Percentiles rank a stretch among this genome's conserved stretches.
Conservation (phyloP, 2,113 vertebrate species). For the Paedocypris sp. region DNA sequence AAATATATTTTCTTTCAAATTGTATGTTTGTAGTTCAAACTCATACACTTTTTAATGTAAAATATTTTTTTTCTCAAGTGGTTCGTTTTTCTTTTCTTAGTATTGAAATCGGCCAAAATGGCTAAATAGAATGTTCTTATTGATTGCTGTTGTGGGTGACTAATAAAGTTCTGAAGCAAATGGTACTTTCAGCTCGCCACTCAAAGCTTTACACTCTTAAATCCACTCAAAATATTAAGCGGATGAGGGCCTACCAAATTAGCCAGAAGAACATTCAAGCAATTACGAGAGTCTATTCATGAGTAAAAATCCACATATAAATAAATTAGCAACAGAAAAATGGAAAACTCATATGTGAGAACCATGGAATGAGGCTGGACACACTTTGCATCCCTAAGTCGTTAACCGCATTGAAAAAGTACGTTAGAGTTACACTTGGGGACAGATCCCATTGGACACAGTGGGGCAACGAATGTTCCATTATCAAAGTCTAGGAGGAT, state of each 20-base stretch:
- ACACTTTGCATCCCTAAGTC: conserved; percentile 48
- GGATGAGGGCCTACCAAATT: conserved; percentile 36
- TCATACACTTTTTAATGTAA: too few relatives aligned
- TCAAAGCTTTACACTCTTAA: conserved; percentile 12
- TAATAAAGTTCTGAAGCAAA: conserved; percentile 8
- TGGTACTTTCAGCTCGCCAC: conserved; percentile 13
- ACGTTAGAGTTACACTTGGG: conserved; percentile 22
- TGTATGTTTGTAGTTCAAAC: too few relatives aligned
- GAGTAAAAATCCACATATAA: conserved; percentile 50
- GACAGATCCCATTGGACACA: conserved; percentile 19
- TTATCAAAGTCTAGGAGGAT: conserved; percentile 47
- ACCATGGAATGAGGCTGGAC: conserved; percentile 24
- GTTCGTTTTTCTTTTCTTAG: too few relatives aligned
- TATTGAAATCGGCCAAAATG: conserved; percentile 8
- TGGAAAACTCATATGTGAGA: conserved; percentile 13
- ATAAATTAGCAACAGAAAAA: conserved; percentile 57
- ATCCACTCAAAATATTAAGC: conserved; percentile 27
- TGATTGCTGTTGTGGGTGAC: too few relatives aligned
- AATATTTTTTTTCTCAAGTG: too few relatives aligned
- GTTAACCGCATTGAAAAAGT: conserved; percentile 52
- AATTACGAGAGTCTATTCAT: conserved; percentile 25
- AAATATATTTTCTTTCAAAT: too few relatives aligned
- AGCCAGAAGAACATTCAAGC: conserved; percentile 27
- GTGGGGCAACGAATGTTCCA: conserved; percentile 26
- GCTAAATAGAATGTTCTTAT: conserved; percentile 44